These are phyloP conservation scores for Pardosa pseudoannulata DNA, from an alignment of 2,888 invertebrate species.

Conservation along the genomic window DNA sequence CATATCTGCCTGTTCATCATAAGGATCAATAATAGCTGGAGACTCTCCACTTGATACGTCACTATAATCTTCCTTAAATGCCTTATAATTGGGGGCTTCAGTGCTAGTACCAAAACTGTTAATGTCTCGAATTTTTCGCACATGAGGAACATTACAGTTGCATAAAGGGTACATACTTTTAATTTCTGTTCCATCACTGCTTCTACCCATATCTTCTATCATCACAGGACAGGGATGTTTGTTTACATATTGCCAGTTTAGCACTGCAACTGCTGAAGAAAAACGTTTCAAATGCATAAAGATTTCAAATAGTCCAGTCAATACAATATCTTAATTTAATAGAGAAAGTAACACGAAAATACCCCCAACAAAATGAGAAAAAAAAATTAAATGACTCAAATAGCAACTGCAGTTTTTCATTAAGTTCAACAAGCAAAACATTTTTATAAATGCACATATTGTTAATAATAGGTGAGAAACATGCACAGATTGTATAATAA, in stretches of 20 bases:
- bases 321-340: not conserved
- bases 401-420: too few species aligned
- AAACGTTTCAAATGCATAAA: constrained; percentile 4
- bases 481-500: too few species aligned
- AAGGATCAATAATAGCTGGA: constrained; percentile 28
- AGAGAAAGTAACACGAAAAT: too few species aligned
- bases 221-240: constrained; percentile 75
- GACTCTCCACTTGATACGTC: constrained; percentile 58
- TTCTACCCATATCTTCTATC: constrained; percentile 74
- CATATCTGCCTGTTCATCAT: constrained; percentile 15
- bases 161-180: constrained; percentile 73
- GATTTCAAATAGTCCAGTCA: not conserved
- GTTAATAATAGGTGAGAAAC: too few species aligned
- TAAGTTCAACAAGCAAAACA: too few species aligned
- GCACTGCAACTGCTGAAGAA: constrained; percentile 73
- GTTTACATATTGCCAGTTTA: constrained; percentile 74
- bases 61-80: constrained; percentile 30
- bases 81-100: constrained; percentile 1
- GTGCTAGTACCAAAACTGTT: constrained; percentile 22
- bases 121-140: constrained; percentile 54
- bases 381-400: too few species aligned
- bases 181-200: constrained; percentile 68
- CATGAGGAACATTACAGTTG: constrained; percentile 53
- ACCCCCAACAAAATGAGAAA: too few species aligned
- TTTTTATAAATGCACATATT: too few species aligned